These are phyloP conservation scores for Platichthys stellatus DNA, from an alignment of 2,113 vertebrate genomes.

Conservation along the genomic window DNA sequence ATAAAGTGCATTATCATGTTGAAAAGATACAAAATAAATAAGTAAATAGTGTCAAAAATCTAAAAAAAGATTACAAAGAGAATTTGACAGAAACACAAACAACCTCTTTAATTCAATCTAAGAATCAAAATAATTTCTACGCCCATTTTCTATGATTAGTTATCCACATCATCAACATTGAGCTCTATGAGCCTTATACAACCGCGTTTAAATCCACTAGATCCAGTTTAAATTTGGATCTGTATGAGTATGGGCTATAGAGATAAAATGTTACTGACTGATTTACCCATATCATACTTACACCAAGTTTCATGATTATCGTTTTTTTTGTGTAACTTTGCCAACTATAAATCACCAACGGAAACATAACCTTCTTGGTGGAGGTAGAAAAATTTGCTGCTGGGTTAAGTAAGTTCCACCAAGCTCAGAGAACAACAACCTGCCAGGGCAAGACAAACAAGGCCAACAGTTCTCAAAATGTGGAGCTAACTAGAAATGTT, in stretches of 20 bases:
- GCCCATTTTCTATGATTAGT: conserved; percentile 35
- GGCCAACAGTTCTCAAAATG: neutral
- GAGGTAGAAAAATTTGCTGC: conserved; percentile 1
- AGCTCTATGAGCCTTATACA: too few species aligned
- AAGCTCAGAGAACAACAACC: conserved; percentile 3
- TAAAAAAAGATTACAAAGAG: conserved; percentile 32
- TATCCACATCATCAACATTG: conserved; percentile 22
- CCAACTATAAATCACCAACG: neutral
- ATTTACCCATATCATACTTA: too few species aligned
- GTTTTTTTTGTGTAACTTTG: too few species aligned
- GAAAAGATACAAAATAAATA: conserved; percentile 23
- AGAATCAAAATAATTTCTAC: conserved; percentile 37
- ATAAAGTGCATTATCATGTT: conserved; percentile 26
- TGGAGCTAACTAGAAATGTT: neutral
- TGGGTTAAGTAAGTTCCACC: neutral
- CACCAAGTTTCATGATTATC: too few species aligned
- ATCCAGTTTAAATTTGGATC: too few species aligned
- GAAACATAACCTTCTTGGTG: neutral
- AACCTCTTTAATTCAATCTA: conserved; percentile 34
- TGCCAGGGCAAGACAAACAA: conserved; percentile 3
- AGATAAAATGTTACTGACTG: too few species aligned
- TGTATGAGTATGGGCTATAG: too few species aligned
- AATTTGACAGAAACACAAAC: conserved; percentile 55
- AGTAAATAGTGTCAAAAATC: too few species aligned
- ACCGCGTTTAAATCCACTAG: too few species aligned